Percentiles rank a stretch among this genome's conserved stretches.
Conservation (phyloP, 1,140 invertebrate genomes). For the Trichoplusia ni region DNA sequence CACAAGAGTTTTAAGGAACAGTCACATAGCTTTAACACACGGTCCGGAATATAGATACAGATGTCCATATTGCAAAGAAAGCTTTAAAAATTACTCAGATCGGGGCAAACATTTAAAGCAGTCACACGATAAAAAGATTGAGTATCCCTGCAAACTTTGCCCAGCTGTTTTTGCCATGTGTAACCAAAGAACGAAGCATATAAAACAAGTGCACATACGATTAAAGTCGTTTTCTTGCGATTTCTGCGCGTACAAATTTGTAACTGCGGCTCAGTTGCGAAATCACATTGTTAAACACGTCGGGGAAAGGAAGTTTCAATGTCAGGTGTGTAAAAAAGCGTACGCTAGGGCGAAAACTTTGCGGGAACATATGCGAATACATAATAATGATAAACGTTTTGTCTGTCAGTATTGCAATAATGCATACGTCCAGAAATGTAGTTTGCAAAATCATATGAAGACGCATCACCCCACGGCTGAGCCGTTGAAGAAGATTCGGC, state of each 20-base stretch:
- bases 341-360: slow-evolving; percentile 79
- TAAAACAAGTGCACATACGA: slow-evolving; percentile 69
- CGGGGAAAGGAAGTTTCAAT: slow-evolving; percentile 63
- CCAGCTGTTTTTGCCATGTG: slow-evolving; percentile 62
- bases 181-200: slow-evolving; percentile 71
- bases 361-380: slow-evolving; percentile 79
- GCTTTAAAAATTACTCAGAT: slow-evolving; percentile 77
- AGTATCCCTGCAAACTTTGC: slow-evolving; percentile 73
- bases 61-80: slow-evolving; percentile 78
- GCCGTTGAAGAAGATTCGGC: slow-evolving; percentile 43
- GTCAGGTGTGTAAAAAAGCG: slow-evolving; percentile 78
- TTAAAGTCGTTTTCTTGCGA: slow-evolving; percentile 69
- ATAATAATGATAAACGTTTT: slow-evolving; percentile 72
- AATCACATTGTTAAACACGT: slow-evolving; percentile 68
- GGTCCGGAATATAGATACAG: slow-evolving; percentile 58
- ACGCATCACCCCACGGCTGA: slow-evolving; percentile 66
- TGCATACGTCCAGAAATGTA: slow-evolving; percentile 78
- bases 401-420: slow-evolving; percentile 81
- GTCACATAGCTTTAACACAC: slow-evolving; percentile 54
- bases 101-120: slow-evolving; percentile 75
- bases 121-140: slow-evolving; percentile 62
- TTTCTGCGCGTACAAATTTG: slow-evolving; percentile 69
- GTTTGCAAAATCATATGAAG: slow-evolving; percentile 69
- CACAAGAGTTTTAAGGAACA: slow-evolving; percentile 49
- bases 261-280: slow-evolving; percentile 60